phyloP scores from a whole-genome alignment of 2,797 vertebrate species.

The Carduelis carduelis region DNA sequence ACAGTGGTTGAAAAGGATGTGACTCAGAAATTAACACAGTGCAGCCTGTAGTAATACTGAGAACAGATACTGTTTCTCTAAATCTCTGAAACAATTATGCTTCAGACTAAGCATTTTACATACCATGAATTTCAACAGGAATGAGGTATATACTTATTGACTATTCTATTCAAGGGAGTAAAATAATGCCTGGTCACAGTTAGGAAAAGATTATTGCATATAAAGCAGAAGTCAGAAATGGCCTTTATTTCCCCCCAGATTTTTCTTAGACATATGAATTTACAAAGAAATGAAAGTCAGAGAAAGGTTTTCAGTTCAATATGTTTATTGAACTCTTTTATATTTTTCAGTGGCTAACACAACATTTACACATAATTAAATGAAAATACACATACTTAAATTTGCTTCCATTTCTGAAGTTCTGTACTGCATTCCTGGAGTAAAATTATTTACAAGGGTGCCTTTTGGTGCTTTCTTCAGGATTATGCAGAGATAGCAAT shows the following conservation, averaged over 20 bases:
- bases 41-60: not conserved
- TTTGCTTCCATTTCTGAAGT: not conserved
- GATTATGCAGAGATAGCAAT: slow-evolving; percentile 7
- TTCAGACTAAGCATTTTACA: not conserved
- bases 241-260: not conserved
- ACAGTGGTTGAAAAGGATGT: not conserved
- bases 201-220: not conserved
- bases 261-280: not conserved
- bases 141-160: not conserved
- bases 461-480: not conserved
- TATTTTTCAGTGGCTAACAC: not conserved
- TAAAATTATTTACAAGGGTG: not conserved
- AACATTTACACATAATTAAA: not conserved
- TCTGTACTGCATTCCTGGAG: not conserved
- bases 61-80: not conserved
- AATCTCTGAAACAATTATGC: not conserved
- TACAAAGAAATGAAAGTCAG: not conserved
- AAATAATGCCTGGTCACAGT: not conserved
- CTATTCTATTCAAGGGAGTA: not conserved
- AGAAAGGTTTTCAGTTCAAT: not conserved
- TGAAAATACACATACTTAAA: not conserved
- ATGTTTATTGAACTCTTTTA: not conserved
- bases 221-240: not conserved
- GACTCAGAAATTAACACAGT: not conserved
- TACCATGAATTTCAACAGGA: slow-evolving; percentile 20